A percentile compares a stretch with the other conserved stretches of the same genome.
These are phyloP conservation scores for Elysia crispata DNA, from an alignment of 2,888 invertebrate species.

Conservation along the genomic window DNA sequence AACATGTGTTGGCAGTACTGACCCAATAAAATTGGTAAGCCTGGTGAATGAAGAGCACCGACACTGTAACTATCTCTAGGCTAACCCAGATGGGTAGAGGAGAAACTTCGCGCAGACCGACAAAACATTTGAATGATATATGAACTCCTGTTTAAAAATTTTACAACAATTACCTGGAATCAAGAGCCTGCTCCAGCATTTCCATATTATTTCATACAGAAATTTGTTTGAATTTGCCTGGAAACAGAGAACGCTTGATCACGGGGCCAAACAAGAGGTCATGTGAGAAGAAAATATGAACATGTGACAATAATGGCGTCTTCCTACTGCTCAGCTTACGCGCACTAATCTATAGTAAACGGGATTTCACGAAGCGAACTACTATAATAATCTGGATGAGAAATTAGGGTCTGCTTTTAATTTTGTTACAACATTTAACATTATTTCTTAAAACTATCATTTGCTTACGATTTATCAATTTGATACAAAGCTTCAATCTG, in stretches of 20 bases:
- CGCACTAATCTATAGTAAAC: conserved; percentile 46
- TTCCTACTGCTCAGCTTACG: conserved; percentile 40
- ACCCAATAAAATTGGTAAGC: too few species aligned
- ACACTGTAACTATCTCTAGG: too few species aligned
- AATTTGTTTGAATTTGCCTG: conserved; percentile 77
- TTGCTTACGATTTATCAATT: neutral
- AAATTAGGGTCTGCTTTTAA: neutral
- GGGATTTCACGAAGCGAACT: neutral
- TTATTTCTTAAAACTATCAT: neutral
- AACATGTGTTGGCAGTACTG: too few species aligned
- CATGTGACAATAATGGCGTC: conserved; percentile 77
- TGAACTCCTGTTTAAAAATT: neutral
- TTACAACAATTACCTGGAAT: conserved; percentile 69
- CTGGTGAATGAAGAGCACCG: too few species aligned
- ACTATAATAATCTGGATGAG: neutral
- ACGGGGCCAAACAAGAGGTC: conserved; percentile 79
- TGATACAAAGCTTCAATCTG: neutral
- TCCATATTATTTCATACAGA: conserved; percentile 73
- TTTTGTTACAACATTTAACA: neutral
- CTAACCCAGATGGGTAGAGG: too few species aligned
- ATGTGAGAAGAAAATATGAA: conserved; percentile 78
- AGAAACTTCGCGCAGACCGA: too few species aligned
- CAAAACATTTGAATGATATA: neutral
- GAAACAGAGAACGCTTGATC: conserved; percentile 77
- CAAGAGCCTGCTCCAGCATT: conserved; percentile 76